Evolutionary conservation across 2,888 invertebrate species (phyloP), one percentile per base, ranked within the genome.

Genomic region (Ischnus inquisitorius): DNA sequence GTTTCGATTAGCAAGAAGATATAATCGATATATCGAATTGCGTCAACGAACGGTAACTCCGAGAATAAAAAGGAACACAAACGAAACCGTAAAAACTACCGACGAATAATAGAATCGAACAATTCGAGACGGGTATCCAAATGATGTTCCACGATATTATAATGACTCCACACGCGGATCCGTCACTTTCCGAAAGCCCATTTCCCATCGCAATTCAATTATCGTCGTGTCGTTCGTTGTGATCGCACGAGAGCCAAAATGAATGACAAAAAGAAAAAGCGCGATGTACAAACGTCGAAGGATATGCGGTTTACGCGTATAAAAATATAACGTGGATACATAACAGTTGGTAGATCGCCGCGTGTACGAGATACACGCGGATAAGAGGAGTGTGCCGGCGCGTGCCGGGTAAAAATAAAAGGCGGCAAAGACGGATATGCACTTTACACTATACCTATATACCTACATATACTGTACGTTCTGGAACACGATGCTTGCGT

Each of bases 311-410:
- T 82, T 77, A 67, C 76, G 68, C 19, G 74, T 48, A 74, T 74
- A 74, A 60, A 60, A 60, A 60, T 60, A 74, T 74, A 64, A 79
- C 68, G 88, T 88, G 89, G 87, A 74, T 89, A 88, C 88, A 88
- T 88, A 88, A 90, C 90, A 90, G 90, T 90, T 90, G 87, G 90
- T 88, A 90, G 85, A 86, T 78, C 83, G 85, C 81, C 85, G 82
- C 86, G 88, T 84, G 87, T 85, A 75, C 65, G 80, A 87, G 90
- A 89, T 89, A 90, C 79, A 79, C 84, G 41, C 51, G 68, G 83
- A 83, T 83, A 83, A 83, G 80, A 72, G 83, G 87, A 86, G 86
- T 79, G 85, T 83, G 84, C 79, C 85, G 88, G 88, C 90, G 88
- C 87, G 89, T 87, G 88, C 85, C 83, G 76, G 74, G 78, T 87